Evolutionary conservation across 2,113 vertebrate genomes (phyloP).

Genomic region (Sceloporus undulatus): DNA sequence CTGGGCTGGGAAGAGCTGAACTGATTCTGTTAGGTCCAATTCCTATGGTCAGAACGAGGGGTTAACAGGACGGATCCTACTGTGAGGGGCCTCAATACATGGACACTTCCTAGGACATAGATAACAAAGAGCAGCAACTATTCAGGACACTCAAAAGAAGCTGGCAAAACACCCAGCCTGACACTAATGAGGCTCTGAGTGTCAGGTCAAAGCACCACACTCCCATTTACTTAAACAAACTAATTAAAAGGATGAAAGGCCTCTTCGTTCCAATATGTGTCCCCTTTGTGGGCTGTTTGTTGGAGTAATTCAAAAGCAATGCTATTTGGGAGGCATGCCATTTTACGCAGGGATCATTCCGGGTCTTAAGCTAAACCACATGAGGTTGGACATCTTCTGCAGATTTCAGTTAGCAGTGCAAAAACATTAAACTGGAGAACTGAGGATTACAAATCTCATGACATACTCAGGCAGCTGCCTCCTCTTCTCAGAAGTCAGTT

Average conservation of each 20-base stretch:
- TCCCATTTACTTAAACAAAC: constrained; percentile 16
- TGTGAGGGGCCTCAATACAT: background rate
- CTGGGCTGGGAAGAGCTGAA: too few relatives aligned
- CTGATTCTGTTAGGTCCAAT: too few relatives aligned
- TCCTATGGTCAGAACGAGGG: background rate
- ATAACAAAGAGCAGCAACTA: accelerated
- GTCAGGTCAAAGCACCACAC: accelerated
- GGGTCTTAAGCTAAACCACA: background rate
- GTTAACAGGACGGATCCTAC: background rate
- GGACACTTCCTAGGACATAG: accelerated
- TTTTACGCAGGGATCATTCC: background rate
- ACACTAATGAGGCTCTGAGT: accelerated
- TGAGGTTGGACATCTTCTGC: background rate
- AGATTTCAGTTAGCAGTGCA: background rate
- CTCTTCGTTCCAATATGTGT: background rate
- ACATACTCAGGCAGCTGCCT: accelerated
- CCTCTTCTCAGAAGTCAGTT: background rate
- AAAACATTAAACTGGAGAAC: background rate
- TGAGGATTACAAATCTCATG: too few relatives aligned
- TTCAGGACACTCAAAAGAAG: background rate
- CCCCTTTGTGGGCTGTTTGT: background rate
- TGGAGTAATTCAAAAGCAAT: background rate
- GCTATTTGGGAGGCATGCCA: background rate
- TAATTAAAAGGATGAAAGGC: accelerated
- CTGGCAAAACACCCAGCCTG: accelerated